phyloP scores from a whole-genome alignment of 1,140 invertebrate genomes.

The Pogonomyrmex barbatus region DNA sequence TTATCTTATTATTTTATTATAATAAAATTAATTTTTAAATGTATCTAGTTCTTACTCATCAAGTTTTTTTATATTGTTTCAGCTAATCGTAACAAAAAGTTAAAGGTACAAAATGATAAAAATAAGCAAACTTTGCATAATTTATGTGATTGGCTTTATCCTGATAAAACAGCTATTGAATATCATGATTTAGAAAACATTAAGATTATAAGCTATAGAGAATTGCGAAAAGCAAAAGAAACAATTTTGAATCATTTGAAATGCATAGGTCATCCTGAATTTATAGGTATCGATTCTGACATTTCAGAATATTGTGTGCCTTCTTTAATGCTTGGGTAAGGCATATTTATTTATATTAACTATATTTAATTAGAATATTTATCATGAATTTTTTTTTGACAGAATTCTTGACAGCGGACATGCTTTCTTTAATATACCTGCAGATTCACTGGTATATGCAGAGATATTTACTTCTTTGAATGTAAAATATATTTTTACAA shows the following conservation, averaged over 20 bases:
- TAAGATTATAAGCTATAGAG: constrained; percentile 70
- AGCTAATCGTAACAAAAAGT: constrained; percentile 6
- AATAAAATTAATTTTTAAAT: not conserved
- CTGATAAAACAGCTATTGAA: constrained; percentile 73
- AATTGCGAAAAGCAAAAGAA: constrained; percentile 62
- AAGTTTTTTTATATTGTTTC: not conserved
- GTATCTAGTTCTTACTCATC: not conserved
- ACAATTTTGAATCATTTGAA: constrained; percentile 65
- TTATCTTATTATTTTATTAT: not conserved
- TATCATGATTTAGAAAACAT: constrained; percentile 71
- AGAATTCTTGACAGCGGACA: constrained; percentile 76
- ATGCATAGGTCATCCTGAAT: constrained; percentile 65
- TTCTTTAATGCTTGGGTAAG: constrained; percentile 80
- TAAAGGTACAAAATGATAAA: constrained; percentile 7
- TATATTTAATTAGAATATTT: constrained; percentile 14
- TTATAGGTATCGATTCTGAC: constrained; percentile 78
- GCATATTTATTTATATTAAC: constrained; percentile 19
- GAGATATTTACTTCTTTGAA: constrained; percentile 61
- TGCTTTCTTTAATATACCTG: constrained; percentile 77
- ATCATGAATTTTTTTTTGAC: constrained; percentile 58
- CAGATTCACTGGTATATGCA: constrained; percentile 12
- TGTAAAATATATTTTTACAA: constrained; percentile 76
- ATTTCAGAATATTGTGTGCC: constrained; percentile 75
- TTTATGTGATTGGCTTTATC: constrained; percentile 66
- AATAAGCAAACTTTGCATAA: constrained; percentile 50